Base-by-base conservation (phyloP, 2,888 invertebrate genomes). In the Caradrina clavipalpis region DNA sequence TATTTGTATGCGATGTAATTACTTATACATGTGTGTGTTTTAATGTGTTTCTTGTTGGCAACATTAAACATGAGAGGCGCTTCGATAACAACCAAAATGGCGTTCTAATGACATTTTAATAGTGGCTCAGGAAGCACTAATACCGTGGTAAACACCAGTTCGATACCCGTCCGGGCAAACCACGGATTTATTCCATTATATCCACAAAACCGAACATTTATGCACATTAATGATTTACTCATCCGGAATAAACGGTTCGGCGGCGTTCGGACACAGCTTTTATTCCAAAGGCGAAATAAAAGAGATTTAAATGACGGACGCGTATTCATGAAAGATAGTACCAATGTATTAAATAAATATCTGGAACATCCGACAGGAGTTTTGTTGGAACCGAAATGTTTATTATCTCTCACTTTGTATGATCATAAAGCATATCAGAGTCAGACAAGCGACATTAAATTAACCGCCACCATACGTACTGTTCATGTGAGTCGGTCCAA, bases 31-130 rank as follows among this genome's bases (percentile, higher is more conserved):
- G 60, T 69, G 58, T 69, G 61, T 68, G 62, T 77, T 85, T 82
- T 79, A 84, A 83, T 80, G 77, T 79, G 57, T 74, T 83, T 82
- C 82, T 83, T 84, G 77, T 72, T 65, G 71, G 74, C 54, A 79
- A 70, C 83, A 84, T 85, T 82, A 84, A 78, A 79, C 73, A 79
- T 60, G 70, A 73, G 70, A 67, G 58, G 55, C 42, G 69, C 66
- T 67, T 70, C 81, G 90, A 90, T 92, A 91, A 86, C 87, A 77
- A 73, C 81, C 82, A 76, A 88, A 90, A 89, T 88, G 89, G 87
- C 74, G 79, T 71, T 74, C 83, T 92, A 92, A 92, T 88, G 91
- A 87, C 87, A 85, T 88, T 92, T 92, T 91, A 90, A 92, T 91
- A 90, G 90, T 86, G 84, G 79, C 81, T 78, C 77, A 86, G 82